These are phyloP conservation scores for Sander vitreus DNA, from an alignment of 2,113 vertebrate genomes.

Conservation along the genomic window DNA sequence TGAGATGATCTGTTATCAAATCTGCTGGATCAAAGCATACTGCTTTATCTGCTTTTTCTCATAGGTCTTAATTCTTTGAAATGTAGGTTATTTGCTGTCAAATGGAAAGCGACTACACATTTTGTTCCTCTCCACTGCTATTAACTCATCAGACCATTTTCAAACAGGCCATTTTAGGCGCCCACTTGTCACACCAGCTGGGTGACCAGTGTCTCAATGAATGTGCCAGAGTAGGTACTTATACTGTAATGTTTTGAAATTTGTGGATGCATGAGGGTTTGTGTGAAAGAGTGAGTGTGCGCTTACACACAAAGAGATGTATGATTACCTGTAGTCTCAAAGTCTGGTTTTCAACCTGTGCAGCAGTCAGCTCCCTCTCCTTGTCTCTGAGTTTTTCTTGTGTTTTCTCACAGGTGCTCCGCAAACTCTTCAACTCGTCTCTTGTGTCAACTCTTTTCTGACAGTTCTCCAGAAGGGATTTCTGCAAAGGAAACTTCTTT, in stretches of 20 bases:
- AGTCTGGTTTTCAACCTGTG: conserved; percentile 90
- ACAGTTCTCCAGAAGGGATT: conserved; percentile 93
- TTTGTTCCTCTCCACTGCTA: neutral
- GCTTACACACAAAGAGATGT: neutral
- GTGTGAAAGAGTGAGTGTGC: neutral
- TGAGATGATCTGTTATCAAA: conserved; percentile 5
- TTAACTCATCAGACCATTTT: conserved; percentile 5
- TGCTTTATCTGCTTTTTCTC: neutral
- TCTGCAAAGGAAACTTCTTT: conserved; percentile 81
- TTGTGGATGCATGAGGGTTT: neutral
- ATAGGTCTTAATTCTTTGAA: neutral
- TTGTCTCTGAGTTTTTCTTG: conserved; percentile 90
- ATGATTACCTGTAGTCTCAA: conserved; percentile 90
- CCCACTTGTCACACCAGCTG: conserved; percentile 1
- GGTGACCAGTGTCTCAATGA: neutral
- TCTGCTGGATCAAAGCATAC: neutral
- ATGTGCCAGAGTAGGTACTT: conserved; percentile 8
- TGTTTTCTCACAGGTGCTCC: conserved; percentile 86
- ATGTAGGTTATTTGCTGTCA: neutral
- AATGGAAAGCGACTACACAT: neutral
- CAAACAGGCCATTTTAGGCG: neutral
- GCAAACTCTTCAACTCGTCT: conserved; percentile 88
- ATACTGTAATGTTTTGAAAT: neutral
- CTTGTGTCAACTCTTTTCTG: conserved; percentile 86
- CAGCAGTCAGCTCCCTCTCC: conserved; percentile 88